Percentiles rank a stretch among this genome's conserved stretches.
Conservation (phyloP, 2,888 invertebrate genomes). For the Brenthis hecate region DNA sequence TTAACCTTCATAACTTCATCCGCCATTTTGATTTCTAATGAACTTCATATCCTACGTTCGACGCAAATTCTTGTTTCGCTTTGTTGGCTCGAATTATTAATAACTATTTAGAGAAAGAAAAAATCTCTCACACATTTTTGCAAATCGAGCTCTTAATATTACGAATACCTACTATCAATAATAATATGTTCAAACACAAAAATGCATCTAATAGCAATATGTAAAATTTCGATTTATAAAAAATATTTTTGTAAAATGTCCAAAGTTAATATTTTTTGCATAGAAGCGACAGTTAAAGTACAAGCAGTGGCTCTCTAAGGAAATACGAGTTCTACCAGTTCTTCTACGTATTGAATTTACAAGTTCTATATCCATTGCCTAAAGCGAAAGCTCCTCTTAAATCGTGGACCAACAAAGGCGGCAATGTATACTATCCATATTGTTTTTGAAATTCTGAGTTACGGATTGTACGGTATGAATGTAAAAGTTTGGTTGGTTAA, state of each 20-base stretch:
- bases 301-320: background rate
- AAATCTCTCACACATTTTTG: no score
- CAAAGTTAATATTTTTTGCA: background rate
- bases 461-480: slow-evolving; percentile 18
- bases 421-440: slow-evolving; percentile 12
- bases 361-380: slow-evolving; percentile 18
- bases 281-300: background rate
- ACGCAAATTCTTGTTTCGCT: slow-evolving; percentile 28
- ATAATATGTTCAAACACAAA: no score
- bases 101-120: slow-evolving; percentile 1
- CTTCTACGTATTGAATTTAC: slow-evolving; percentile 1
- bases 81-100: slow-evolving; percentile 6
- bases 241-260: no score
- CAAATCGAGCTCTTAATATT: no score
- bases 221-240: no score
- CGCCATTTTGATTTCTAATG: slow-evolving; percentile 41
- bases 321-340: background rate
- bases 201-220: no score
- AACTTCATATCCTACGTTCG: slow-evolving; percentile 9
- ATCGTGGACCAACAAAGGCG: background rate
- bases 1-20: slow-evolving; percentile 27
- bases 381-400: background rate
- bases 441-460: slow-evolving; percentile 3
- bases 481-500: slow-evolving; percentile 16
- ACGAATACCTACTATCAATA: no score